Base-by-base conservation (phyloP, 2,797 vertebrate species). In the Miichthys miiuy region DNA sequence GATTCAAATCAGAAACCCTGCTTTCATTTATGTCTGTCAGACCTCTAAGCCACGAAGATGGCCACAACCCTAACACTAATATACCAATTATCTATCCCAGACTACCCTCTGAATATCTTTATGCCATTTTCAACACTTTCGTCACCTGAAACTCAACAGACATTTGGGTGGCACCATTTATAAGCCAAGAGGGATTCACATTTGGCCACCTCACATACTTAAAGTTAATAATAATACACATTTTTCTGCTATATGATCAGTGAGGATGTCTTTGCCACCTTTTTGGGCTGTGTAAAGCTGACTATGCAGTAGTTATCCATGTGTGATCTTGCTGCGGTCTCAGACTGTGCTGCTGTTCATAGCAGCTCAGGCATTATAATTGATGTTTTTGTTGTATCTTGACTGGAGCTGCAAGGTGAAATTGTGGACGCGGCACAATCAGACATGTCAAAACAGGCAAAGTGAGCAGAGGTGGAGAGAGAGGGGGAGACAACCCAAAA, bases 401-500 rank as follows among this genome's bases (percentile, higher is more conserved):
- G 72, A 62, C 62, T 58, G 5, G 0, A 75, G 55, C 20, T 48
- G 64, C 54, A 63, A 63, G 27, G 57, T 82, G 67, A 79, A 79
- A 79, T 85, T 67, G 46, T 57, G 79, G 71, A 79, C 75, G 42
- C n/a, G 65, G 51, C 76, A 68, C 66, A 38, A 34, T 76, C 66
- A 66, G 55, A 82, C 85, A 42, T 76, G 91, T 88, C 51, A 58
- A 75, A 88, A 87, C 91, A 76, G 50, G 92, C 58, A 2, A 10
- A 51, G 47, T 55, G 20, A 70, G 72, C 4, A 23, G 38, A 48
- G 20, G 16, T 14, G 54, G 67, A 58, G 30, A 34, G 21, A 34
- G 25, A 8, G 8, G 16, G 38, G 55, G 38, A 13, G 25, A 61
- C 7, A 52, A 11, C 16, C 5, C 30, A 30, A 38, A 38, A 38